phyloP scores from a whole-genome alignment of 1,140 invertebrate genomes.

The Physella acuta region DNA sequence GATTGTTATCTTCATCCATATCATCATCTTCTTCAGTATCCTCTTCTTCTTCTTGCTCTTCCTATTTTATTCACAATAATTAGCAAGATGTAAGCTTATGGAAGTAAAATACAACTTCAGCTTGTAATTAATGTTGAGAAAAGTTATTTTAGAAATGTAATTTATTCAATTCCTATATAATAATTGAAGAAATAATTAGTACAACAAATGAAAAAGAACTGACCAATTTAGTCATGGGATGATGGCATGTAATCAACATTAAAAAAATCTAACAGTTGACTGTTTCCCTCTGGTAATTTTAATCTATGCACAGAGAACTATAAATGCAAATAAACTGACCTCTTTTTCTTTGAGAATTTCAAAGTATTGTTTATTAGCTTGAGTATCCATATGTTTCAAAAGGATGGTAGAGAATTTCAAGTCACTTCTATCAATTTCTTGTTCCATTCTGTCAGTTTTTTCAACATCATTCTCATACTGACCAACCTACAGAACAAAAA shows the following conservation, averaged over 20 bases:
- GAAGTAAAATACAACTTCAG: too few species aligned
- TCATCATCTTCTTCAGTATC: slow-evolving; percentile 52
- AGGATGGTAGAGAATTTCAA: slow-evolving; percentile 59
- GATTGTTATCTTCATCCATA: slow-evolving; percentile 48
- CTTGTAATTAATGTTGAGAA: neutral
- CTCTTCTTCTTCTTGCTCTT: slow-evolving; percentile 19
- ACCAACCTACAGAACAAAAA: slow-evolving; percentile 59
- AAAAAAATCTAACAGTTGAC: too few species aligned
- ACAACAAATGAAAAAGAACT: too few species aligned
- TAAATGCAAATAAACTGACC: slow-evolving; percentile 56
- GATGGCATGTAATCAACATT: too few species aligned
- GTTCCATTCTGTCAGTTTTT: slow-evolving; percentile 61
- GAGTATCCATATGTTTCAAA: slow-evolving; percentile 62
- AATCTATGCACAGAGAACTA: too few species aligned
- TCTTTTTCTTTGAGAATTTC: slow-evolving; percentile 69
- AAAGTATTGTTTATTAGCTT: slow-evolving; percentile 67
- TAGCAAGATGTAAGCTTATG: too few species aligned
- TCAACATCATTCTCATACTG: slow-evolving; percentile 80
- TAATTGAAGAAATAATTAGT: too few species aligned
- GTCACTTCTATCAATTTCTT: slow-evolving; percentile 41
- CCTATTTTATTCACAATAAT: slow-evolving; percentile 6
- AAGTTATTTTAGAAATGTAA: neutral
- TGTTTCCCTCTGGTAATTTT: too few species aligned
- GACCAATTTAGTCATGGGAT: too few species aligned
- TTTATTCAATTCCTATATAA: neutral